These are phyloP conservation scores for Rapana venosa DNA, from an alignment of 2,888 invertebrate species.

Conservation along the genomic window DNA sequence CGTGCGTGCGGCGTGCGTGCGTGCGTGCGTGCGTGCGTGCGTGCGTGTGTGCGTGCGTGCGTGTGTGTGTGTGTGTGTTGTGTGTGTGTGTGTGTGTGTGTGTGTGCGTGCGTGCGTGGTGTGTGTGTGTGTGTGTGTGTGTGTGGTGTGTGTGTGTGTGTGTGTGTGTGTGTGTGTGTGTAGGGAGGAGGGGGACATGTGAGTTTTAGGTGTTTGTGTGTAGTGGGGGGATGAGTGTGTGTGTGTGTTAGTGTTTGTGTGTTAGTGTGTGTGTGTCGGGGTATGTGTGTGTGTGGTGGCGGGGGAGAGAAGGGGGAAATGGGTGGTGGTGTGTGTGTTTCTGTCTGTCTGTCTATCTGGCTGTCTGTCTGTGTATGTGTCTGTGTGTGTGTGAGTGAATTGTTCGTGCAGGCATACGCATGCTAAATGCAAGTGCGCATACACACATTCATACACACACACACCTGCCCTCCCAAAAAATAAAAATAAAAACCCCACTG, in stretches of 20 bases:
- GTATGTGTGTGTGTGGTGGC: too few relatives aligned
- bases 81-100: constrained; percentile 14
- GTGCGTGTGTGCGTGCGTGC: constrained; percentile 20
- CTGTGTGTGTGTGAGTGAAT: too few relatives aligned
- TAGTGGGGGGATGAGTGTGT: too few relatives aligned
- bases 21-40: constrained; percentile 14
- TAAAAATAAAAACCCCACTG: neutral
- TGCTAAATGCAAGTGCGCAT: too few relatives aligned
- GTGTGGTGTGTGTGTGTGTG: constrained; percentile 15
- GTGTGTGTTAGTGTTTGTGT: too few relatives aligned
- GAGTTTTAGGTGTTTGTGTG: constrained; percentile 21
- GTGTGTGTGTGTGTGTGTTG: neutral
- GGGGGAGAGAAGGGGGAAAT: too few relatives aligned
- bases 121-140: constrained; percentile 12
- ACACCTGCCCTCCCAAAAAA: neutral
- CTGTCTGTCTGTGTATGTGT: too few relatives aligned
- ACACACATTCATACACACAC: neutral
- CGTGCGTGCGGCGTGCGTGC: neutral
- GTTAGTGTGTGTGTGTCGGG: too few relatives aligned
- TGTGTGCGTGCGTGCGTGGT: constrained; percentile 25
- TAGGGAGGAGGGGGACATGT: neutral
- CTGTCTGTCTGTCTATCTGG: too few relatives aligned
- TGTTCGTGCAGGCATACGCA: too few relatives aligned
- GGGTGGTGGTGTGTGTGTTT: too few relatives aligned
- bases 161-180: constrained; percentile 18